Base-by-base conservation (phyloP, 2,113 vertebrate genomes). In the Elephas maximus region DNA sequence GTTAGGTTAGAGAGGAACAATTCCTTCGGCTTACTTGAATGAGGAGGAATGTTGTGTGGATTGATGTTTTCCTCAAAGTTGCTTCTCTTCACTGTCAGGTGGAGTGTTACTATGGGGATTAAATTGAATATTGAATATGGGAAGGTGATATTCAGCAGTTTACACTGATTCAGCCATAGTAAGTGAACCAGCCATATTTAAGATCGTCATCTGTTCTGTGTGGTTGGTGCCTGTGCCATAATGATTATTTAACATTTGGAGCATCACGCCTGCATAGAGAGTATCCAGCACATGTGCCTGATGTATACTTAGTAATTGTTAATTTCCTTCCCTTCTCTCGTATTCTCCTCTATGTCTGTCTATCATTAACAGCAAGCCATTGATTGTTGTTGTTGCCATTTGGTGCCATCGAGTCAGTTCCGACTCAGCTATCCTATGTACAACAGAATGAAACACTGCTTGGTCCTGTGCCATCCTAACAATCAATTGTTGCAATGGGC, bases 61-160 rank as follows among this genome's bases (percentile, higher is more conserved):
- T 90, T 63, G 57, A 74, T 24, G 41, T 62, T 89, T 51, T 6
- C 63, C 26, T 94, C 37, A 85, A 45, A 65, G 6, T 78, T 84
- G 84, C 73, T 92, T 92, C 88, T 85, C 57, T 78, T 67, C 44
- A 41, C 76, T 82, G 76, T 77, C 62, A 57, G 51, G 76, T 12
- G 23, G 26, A 67, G 8, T 77, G 45, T 71, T 45, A 71, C 79
- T 77, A 9, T 69, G 80, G n/a, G 23, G 33, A 62, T 81, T 81
- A 81, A 92, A 44, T 53, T 18, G 30, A 89, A 37, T 37, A 71
- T 48, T 74, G 74, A 78, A 89, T 87, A 69, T 2, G 26, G 62
- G 33, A 65, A 11, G 4, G 3, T 33, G 23, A 30, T 86, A 26
- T 28, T 37, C 51, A 57, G 28, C 21, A 26, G 23, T 37, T 80